Evolutionary conservation across 2,888 invertebrate species (phyloP), one percentile per base, ranked within the genome.

Genomic region (Plusia festucae): DNA sequence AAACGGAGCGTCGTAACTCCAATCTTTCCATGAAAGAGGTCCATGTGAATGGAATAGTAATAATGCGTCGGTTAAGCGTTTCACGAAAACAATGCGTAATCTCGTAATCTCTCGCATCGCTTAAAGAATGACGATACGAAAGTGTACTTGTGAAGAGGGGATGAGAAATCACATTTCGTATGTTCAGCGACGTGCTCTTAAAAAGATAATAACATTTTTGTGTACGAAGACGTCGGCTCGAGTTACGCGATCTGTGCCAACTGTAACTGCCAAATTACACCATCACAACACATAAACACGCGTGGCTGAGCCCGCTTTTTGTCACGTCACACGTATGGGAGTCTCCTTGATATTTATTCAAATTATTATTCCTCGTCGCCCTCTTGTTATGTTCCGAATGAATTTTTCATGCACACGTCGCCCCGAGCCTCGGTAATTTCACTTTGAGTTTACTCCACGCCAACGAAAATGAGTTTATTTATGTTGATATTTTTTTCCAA

Each of bases 381-480:
- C 93, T 91, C 92, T 91, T 91, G 92, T 93, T 92, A 90, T 90
- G 90, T 89, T 85, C 83, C 85, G 88, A 91, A 95, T 95, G 94
- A 95, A 95, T 94, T 94, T 95, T 95, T 94, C 94, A 95, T 94
- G 90, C 91, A 88, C 91, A 93, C 92, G 90, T 88, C 90, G 90
- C 88, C 85, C 84, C 82, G 85, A 88, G 92, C 88, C 86, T 85
- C 88, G 90, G 93, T 93, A 93, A 94, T 94, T 94, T 94, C 93
- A 94, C 93, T 94, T 94, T 92, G 92, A 91, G 89, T 90, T 90
- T 86, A 88, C 90, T 88, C 85, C 84, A 85, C 86, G 89, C 88
- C 87, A 85, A 81, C 87, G 85, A 87, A 90, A 90, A 92, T 91
- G 91, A 89, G 89, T 90, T 93, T 92, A 90, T 93, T 93, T 90